Conservation (phyloP, 2,113 vertebrate genomes). For the Paramisgurnus dabryanus region DNA sequence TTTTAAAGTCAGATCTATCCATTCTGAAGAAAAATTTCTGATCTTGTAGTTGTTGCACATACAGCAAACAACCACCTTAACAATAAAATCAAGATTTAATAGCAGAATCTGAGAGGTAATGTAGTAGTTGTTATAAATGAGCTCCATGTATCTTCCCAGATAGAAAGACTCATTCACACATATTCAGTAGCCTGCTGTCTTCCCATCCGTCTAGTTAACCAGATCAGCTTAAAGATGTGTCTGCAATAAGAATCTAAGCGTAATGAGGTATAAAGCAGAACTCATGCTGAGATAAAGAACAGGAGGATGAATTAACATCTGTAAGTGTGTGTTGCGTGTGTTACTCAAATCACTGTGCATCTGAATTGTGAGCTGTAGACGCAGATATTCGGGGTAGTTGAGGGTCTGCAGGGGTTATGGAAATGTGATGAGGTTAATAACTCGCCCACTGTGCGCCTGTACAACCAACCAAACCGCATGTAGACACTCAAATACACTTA, state of each 20-base stretch:
- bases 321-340: conserved; percentile 3
- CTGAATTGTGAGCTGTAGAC: background rate
- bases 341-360: background rate
- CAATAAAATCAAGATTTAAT: no score
- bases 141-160: background rate
- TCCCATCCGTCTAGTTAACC: background rate
- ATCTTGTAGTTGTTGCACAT: no score
- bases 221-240: background rate
- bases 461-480: background rate
- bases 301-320: background rate
- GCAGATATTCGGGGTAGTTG: background rate
- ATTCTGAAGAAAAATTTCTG: no score
- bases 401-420: background rate
- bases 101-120: no score
- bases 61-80: no score
- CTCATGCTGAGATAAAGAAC: conserved; percentile 2
- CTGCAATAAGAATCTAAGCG: conserved; percentile 18
- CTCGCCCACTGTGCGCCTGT: background rate
- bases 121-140: no score
- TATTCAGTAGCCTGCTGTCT: background rate
- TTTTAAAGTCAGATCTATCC: no score
- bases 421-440: background rate
- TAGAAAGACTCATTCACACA: conserved; percentile 13
- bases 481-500: no score
- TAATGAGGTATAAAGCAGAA: conserved; percentile 31